Evolutionary conservation across 2,888 invertebrate genomes (phyloP), one percentile per base, ranked within the genome.

Genomic region (Dasypogon diadema): DNA sequence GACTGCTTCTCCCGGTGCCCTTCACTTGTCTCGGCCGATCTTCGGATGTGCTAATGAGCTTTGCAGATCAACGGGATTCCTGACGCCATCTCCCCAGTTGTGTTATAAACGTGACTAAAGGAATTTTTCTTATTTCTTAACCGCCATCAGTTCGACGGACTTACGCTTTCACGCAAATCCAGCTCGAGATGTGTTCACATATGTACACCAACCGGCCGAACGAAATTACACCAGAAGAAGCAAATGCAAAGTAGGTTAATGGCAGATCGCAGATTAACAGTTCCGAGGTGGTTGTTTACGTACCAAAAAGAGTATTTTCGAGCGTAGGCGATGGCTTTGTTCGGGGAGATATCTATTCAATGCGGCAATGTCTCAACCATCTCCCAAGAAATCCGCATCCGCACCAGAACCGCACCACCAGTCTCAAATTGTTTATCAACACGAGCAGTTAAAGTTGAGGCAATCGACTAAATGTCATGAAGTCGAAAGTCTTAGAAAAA

Each of bases 221-320:
- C 55, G n/a, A 55, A 34, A 60, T 60, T 60, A 60, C 60, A 24
- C 63, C n/a, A 63, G 63, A 63, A 42, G 48, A 63, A 42, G 63
- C 42, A 42, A 42, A 42, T 22, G 21, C 22, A 18, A 63, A 63
- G 37, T 63, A 18, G 63, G 63, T 63, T 63, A 63, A 63, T 63
- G 22, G 46, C 42, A 42, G 42, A 63, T 63, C 63, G 24, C 42
- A 22, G 63, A 21, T 63, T 42, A 63, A 21, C 30, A 26, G 26
- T 14, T 14, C 58, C 58, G 58, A 58, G 26, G 58, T 58, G 58
- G 26, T 8, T 58, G 6, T 5, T 58, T 58, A 24, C 26, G 58
- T 6, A n/a, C 14, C 34, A 58, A 58, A 14, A 3, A 14, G 37
- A 37, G 37, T 37, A 37, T 37, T 37, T 37, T 37, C 30, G 3